Base-by-base conservation (phyloP, 2,113 vertebrate genomes). In the Phalacrocorax pelagicus region DNA sequence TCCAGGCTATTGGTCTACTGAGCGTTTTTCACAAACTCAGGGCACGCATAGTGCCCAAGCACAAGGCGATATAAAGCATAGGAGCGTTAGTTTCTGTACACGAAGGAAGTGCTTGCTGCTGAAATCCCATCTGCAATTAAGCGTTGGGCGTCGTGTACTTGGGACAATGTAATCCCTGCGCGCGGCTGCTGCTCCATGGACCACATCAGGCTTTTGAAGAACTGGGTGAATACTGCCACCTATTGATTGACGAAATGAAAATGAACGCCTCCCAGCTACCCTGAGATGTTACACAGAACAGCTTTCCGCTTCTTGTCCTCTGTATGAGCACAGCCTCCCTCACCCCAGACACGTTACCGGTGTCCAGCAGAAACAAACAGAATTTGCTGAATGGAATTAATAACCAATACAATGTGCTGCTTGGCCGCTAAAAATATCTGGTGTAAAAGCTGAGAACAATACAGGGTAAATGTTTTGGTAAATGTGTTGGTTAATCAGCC, bases 141-240 rank as follows among this genome's bases (percentile, higher is more conserved):
- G 15, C 7, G 3, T 3, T 16, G 79, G 78, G 14, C 70, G 11
- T 3, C 17, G 32, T 15, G 15, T 36, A 1, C 72, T 4, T 52
- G 42, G 89, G 63, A 55, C 85, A 38, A 12, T 1, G 54, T 6
- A 21, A 2, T 18, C 24, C 34, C 55, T 2, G 77, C 4, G 36
- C 0, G 47, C 1, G 66, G 54, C 90, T 21, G 78, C 91, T 21
- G 84, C 88, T 92, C 75, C 75, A 2, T 49, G 79, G 51, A 46
- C 40, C 55, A 3, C 1, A 0, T 8, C 44, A 5, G 81, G 73
- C 3, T 34, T 58, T 14, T 11, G 97, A 91, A 98, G 97, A 96
- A 4, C 96, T 86, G 96, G 87, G 97, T 59, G 97, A 87, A 97
- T 86, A 95, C 94, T 98, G 98, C 97, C 98, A 98, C 82, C 98